A percentile compares a stretch with the other conserved stretches of the same genome.
Evolutionary conservation across 2,113 vertebrate genomes (phyloP).

Genomic region (Athene cunicularia): DNA sequence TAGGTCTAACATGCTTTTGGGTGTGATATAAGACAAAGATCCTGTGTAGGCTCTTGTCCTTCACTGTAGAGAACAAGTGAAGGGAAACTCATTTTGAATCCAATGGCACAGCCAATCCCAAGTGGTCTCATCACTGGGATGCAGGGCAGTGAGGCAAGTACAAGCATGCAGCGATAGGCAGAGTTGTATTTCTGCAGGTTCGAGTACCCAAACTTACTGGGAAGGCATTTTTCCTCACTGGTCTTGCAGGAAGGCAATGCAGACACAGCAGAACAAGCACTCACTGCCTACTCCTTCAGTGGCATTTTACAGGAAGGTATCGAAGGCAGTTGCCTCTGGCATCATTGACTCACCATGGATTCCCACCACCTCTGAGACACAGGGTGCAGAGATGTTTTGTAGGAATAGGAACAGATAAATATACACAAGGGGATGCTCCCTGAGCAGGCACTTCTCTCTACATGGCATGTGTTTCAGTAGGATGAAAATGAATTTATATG

Average conservation of each 20-base stretch:
- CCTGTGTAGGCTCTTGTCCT: neutral
- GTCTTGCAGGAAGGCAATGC: neutral
- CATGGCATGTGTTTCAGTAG: neutral
- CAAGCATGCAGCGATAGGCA: fast-evolving
- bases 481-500: neutral
- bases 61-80: neutral
- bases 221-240: neutral
- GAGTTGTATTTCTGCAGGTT: neutral
- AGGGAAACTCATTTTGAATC: neutral
- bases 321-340: neutral
- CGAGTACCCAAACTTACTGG: neutral
- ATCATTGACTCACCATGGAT: neutral
- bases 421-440: neutral
- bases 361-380: neutral
- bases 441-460: neutral
- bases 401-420: neutral
- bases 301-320: neutral
- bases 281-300: neutral
- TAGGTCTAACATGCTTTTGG: neutral
- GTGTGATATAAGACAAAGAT: neutral
- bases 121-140: fast-evolving
- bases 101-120: neutral
- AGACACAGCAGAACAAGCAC: neutral
- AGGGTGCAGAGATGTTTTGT: neutral
- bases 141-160: fast-evolving